Base-by-base conservation (phyloP, 2,797 vertebrate genomes). In the Pitangus sulphuratus region DNA sequence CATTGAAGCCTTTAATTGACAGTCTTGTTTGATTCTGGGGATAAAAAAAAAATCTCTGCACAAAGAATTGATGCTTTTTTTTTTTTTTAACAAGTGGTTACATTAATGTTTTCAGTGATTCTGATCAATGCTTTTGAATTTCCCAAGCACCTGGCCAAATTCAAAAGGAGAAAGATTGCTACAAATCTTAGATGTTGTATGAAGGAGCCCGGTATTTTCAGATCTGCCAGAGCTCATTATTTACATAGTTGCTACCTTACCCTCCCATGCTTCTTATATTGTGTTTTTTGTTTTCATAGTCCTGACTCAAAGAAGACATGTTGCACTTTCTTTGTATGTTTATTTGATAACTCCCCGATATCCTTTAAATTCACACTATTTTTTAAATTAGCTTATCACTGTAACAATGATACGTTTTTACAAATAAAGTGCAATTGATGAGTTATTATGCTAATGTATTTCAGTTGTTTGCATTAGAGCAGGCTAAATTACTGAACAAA, bases 401-500 rank as follows among this genome's bases (percentile, higher is more conserved):
- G 35, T 31, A 66, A 75, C 14, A 4, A 65, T 47, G 8, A 56
- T 16, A 40, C 37, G 7, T 13, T 24, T 88, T 70, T 89, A 25
- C 69, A 77, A 21, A 70, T 47, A 13, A 65, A 72, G 14, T 10
- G 8, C 31, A 72, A 45, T 6, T 54, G 26, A 86, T 62, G 54
- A 44, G 50, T 50, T 69, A 68, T 4, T 57, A 65, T 61, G 39
- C 42, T 87, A 72, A 91, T 48, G 21, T 44, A 65, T 50, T 94
- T 85, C 37, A 74, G 33, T 26, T 64, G 31, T 40, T 93, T 79
- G 22, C 42, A 40, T 89, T 78, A 87, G 39, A 89, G 42, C 28
- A 72, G 42, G 68, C 74, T 84, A 96, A 96, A 96, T 28, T 62
- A 70, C n/a, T 20, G 60, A 91, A 78, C 28, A 93, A 90, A 50